Conservation (phyloP, 2,888 invertebrate species). For the Fissipunctia ypsillon region DNA sequence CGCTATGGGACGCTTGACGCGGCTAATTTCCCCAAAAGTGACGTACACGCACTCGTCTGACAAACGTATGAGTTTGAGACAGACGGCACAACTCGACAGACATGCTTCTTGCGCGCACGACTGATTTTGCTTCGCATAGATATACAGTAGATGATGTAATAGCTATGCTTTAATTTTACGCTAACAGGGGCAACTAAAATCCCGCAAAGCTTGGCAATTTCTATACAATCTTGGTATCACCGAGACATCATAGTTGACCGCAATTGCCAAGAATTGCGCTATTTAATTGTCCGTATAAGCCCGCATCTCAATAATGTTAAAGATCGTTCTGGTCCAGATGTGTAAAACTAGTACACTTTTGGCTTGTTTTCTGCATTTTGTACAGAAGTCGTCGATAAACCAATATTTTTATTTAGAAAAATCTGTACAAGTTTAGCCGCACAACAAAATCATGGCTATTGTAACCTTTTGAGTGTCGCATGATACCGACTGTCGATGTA, state of each 20-base stretch:
- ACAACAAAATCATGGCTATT: background rate
- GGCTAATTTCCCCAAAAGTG: conserved; percentile 1
- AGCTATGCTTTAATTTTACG: conserved; percentile 16
- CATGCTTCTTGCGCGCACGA: conserved; percentile 13
- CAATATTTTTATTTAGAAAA: background rate
- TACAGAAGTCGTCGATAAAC: background rate
- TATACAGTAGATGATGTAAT: conserved; percentile 6
- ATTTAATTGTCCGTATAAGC: background rate
- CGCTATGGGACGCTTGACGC: conserved; percentile 17
- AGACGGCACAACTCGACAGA: conserved; percentile 12
- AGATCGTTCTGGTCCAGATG: background rate
- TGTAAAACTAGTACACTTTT: background rate
- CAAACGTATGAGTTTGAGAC: conserved; percentile 1
- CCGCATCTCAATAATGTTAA: background rate
- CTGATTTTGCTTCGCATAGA: conserved; percentile 14
- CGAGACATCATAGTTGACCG: background rate
- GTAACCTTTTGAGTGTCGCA: too few relatives aligned
- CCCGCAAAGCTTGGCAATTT: conserved; percentile 10
- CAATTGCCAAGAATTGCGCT: background rate
- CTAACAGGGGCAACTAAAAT: conserved; percentile 4
- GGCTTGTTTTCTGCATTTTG: background rate
- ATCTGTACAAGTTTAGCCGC: background rate
- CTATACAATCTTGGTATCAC: background rate
- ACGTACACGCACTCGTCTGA: background rate
- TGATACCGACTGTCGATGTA: too few relatives aligned